phyloP scores from a whole-genome alignment of 1,140 invertebrate species.

The Muscidifurax raptorellus region DNA sequence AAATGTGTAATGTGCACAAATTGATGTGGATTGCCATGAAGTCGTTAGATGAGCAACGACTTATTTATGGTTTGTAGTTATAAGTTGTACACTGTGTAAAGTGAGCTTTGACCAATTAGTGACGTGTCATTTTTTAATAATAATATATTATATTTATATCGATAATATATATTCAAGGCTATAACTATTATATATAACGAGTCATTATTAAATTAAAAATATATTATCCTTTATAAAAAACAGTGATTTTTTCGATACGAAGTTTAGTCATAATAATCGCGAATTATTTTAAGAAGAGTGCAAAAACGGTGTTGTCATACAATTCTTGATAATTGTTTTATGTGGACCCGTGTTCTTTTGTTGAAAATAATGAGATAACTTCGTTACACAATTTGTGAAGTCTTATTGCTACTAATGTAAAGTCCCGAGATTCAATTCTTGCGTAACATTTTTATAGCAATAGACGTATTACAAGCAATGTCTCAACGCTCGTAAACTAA shows the following conservation, averaged over 20 bases:
- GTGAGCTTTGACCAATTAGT: background rate
- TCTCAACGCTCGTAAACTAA: too few species aligned
- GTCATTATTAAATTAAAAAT: too few species aligned
- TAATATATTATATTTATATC: too few species aligned
- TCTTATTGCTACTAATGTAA: slow-evolving; percentile 4
- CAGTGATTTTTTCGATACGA: too few species aligned
- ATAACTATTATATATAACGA: background rate
- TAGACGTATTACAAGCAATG: background rate
- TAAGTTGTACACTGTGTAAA: background rate
- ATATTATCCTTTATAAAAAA: too few species aligned
- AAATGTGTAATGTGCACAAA: background rate
- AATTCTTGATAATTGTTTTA: slow-evolving; percentile 19
- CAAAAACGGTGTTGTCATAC: background rate
- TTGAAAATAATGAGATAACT: slow-evolving; percentile 16
- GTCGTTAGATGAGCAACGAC: background rate
- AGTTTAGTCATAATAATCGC: too few species aligned
- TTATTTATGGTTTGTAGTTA: background rate
- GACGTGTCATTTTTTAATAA: too few species aligned
- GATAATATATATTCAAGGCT: background rate
- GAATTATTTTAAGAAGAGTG: too few species aligned
- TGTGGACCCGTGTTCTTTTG: background rate
- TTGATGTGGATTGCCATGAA: background rate
- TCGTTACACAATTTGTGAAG: background rate
- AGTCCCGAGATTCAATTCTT: background rate
- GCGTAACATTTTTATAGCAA: background rate